Evolutionary conservation across 2,113 vertebrate genomes (phyloP), one percentile per base, ranked within the genome.

Genomic region (Galemys pyrenaicus): DNA sequence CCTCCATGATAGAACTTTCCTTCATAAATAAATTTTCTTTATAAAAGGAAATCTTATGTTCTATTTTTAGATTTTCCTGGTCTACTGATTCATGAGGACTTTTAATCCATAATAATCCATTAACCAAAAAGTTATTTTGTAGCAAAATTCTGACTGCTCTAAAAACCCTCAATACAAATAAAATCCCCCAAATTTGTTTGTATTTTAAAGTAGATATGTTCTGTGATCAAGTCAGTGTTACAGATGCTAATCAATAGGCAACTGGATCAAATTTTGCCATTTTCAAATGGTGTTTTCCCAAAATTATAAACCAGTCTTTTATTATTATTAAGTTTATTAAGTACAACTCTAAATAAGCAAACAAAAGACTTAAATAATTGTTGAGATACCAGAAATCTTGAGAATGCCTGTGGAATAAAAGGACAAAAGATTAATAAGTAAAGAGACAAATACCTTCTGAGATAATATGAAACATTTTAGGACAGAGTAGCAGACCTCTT

Each of bases 381-480:
- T 41, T 51, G 5, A 92, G 32, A 19, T 60, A 56, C 16, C 5
- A 77, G 62, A 58, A 54, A 62, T 86, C n/a, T 67, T 92, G 41
- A 75, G 32, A 94, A 71, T 81, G 58, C 8, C 9, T 41, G 1
- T 0, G 0, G 16, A 1, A 26, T 51, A 78, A 64, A 71, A 19
- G 3, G 17, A 64, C 3, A 81, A n/a, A 13, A 83, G 9, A 93
- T 87, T 74, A 93, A 20, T 58, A 24, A 88, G 35, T 15, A 74
- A 88, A 80, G 44, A 80, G 16, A 67, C 82, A 95, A 95, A 39
- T 60, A 17, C 2, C 41, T 92, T 37, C 65, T 74, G 49, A 49
- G 58, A 77, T 75, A 88, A 86, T 92, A 46, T 32, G 41, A 90
- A 86, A 65, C 49, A 93, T 94, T 91, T 96, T 81, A 92, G 28